Evolutionary conservation across 1,140 invertebrate genomes (phyloP), one percentile per base, ranked within the genome.

Genomic region (Procambarus clarkii): DNA sequence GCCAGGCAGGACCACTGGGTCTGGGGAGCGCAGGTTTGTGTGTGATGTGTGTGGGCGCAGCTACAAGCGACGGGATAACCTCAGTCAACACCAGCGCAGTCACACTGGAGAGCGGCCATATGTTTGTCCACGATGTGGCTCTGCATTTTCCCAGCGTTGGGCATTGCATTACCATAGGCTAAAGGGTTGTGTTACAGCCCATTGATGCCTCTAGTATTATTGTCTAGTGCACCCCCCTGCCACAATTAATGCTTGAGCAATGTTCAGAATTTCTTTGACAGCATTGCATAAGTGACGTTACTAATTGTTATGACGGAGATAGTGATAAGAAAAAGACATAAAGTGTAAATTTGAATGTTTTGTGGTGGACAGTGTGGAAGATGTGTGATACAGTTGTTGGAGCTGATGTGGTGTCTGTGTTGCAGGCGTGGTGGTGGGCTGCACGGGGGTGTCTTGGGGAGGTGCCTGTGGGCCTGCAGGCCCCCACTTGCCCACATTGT

Each of bases 401-500:
- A 58, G 71, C 82, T 91, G 69, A 91, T 48, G 88, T 78, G 90
- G 77, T 74, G 60, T 86, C 82, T 91, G 83, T 91, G 90, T 91
- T 91, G 77, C 90, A 91, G 90, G 90, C 74, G 58, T 91, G 83
- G 84, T 86, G 83, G 90, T 86, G 83, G 90, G 50, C 90, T 80
- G 84, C 58, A 45, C 71, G 83, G 89, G 87, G 87, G 79, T 88
- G 80, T 79, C 64, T 44, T 44, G 84, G 74, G 46, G 54, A 69
- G 69, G 58, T 77, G 58, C 48, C 58, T 78, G 82, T 60, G 54
- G 89, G 54, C 86, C 88, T 54, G 64, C 34, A n/a, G 24, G 81
- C 88, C 78, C 93, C 92, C 69, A 93, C 92, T 93, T 99, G 98
- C 94, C 96, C 96, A 44, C 97, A 98, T 94, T 92, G 92, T 82